Base-by-base conservation (phyloP, 1,140 invertebrate species). In the Rhyzopertha dominica region DNA sequence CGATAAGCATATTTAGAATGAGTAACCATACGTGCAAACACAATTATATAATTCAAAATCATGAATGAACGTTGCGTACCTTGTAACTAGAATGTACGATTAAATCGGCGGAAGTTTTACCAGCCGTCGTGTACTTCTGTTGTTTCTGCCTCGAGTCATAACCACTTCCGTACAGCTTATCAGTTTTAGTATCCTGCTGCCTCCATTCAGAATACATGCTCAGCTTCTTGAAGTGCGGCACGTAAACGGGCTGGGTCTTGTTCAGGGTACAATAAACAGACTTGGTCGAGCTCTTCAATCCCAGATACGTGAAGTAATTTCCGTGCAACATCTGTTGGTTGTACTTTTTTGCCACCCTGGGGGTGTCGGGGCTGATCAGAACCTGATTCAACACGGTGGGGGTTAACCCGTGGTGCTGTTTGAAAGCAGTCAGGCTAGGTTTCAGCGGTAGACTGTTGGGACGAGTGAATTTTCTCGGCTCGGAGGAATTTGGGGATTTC, bases 141-240 rank as follows among this genome's bases (percentile, higher is more conserved):
- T 77, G 72, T 47, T 79, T 72, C 63, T 88, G 85, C 26, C 87
- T 74, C 7, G 87, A 87, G 67, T 85, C 85, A 61, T 87, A 87
- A 5, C 51, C 45, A 45, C 52, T 57, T 13, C 59, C 56, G 34
- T 56, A 65, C 42, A 67, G 32, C 30, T 61, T 64, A 43, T 68
- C 66, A 16, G 45, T 49, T 51, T 66, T 66, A 8, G 55, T 63
- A 42, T 69, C 66, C 31, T 62, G 57, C 34, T 63, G 62, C 43
- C 56, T 69, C 95, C 95, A 98, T 64, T 97, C 95, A 7, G 91
- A 95, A 61, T 98, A 98, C 94, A 98, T 98, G 10, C 93, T 96
- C 25, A 97, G 70, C 56, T 86, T 90, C 50, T 89, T 84, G 65
- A 93, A 87, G 61, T 91, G 85, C 1, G 80, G 82, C 25, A 96